A percentile compares a stretch with the other conserved stretches of the same genome.
These are phyloP conservation scores for Torymus auratus DNA, from an alignment of 2,888 invertebrate species.

Conservation along the genomic window DNA sequence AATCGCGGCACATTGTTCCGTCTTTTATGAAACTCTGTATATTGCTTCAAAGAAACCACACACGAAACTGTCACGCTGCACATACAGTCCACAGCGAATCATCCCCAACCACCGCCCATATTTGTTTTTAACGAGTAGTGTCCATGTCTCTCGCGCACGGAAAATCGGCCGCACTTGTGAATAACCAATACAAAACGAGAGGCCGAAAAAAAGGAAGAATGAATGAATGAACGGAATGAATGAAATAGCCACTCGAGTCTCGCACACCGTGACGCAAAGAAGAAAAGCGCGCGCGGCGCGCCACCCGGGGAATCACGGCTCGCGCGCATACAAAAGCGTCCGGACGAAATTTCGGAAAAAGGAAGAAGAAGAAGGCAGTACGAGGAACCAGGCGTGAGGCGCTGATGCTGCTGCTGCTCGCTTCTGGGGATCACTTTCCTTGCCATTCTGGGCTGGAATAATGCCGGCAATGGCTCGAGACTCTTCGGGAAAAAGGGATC, in stretches of 20 bases:
- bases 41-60: too few species aligned
- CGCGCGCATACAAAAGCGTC: conserved; percentile 29
- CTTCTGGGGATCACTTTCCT: conserved; percentile 57
- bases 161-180: too few species aligned
- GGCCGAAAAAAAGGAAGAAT: neutral
- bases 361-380: neutral
- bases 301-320: neutral
- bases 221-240: neutral
- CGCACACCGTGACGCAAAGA: conserved; percentile 31
- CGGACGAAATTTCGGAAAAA: conserved; percentile 35
- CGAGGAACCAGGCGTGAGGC: conserved; percentile 57
- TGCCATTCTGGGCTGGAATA: conserved; percentile 50
- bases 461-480: neutral
- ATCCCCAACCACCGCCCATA: neutral
- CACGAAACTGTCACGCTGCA: too few species aligned
- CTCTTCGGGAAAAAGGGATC: conserved; percentile 41
- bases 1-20: too few species aligned
- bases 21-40: too few species aligned
- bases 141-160: neutral
- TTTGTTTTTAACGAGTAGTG: conserved; percentile 57
- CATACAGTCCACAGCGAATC: too few species aligned
- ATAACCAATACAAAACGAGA: neutral
- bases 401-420: conserved; percentile 11
- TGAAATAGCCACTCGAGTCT: neutral
- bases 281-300: neutral